Conservation (phyloP, 2,888 invertebrate genomes). For the Agapetus fuscipes region DNA sequence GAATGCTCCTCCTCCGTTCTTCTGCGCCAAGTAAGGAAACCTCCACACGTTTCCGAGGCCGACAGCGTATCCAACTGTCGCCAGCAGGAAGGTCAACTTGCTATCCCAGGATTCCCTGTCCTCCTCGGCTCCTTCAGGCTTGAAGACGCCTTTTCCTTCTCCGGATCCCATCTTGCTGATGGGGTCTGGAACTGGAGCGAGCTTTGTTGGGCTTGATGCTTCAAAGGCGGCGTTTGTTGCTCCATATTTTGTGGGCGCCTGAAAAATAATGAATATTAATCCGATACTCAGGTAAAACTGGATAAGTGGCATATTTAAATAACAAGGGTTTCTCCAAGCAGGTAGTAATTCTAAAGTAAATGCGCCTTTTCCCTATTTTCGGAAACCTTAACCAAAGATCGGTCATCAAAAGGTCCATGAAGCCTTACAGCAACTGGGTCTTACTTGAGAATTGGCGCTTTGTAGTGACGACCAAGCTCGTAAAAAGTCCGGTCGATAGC, state of each 20-base stretch:
- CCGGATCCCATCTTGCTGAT: slow-evolving; percentile 56
- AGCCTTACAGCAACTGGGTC: no score
- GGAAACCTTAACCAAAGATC: no score
- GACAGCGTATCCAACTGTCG: slow-evolving; percentile 92
- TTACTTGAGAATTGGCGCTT: no score
- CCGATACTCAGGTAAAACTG: no score
- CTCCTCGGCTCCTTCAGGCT: slow-evolving; percentile 61
- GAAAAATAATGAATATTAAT: slow-evolving; percentile 1
- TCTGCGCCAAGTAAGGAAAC: slow-evolving; percentile 90
- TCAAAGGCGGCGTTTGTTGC: slow-evolving; percentile 78
- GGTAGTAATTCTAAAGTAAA: no score
- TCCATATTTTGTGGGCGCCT: slow-evolving; percentile 60
- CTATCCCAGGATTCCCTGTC: slow-evolving; percentile 90
- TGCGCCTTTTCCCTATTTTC: no score
- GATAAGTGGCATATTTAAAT: no score
- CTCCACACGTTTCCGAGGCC: slow-evolving; percentile 94
- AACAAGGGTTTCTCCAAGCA: no score
- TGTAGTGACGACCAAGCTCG: no score
- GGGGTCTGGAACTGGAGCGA: slow-evolving; percentile 34
- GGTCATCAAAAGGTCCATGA: no score
- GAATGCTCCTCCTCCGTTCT: slow-evolving; percentile 95
- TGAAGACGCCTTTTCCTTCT: slow-evolving; percentile 53
- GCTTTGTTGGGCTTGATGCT: slow-evolving; percentile 33
- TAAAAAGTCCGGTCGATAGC: no score
- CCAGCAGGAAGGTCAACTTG: slow-evolving; percentile 82